Evolutionary conservation across 2,797 vertebrate species (phyloP).

Genomic region (Xiphorhynchus erythropygius): DNA sequence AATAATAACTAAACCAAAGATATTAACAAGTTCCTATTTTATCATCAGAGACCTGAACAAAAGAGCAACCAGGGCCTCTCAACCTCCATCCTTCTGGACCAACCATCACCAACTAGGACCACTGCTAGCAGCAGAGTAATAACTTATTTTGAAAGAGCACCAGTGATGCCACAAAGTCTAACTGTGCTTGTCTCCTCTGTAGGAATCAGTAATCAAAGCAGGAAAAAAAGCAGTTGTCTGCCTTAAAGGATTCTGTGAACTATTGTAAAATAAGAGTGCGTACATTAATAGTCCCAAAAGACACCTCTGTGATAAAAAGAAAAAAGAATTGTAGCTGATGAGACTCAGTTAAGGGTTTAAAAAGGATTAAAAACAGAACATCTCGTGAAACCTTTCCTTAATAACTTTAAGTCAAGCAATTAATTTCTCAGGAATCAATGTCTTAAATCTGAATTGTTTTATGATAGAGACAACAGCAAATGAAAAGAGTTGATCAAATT

Average conservation of each 20-base stretch:
- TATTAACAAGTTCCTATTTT: not conserved
- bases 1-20: not conserved
- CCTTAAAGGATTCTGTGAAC: not conserved
- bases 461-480: not conserved
- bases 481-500: not conserved
- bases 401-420: not conserved
- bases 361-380: not conserved
- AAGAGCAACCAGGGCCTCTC: not conserved
- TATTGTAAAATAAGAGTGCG: not conserved
- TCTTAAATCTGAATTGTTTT: not conserved
- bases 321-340: not conserved
- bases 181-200: not conserved
- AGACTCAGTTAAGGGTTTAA: not conserved
- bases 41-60: not conserved
- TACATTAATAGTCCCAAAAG: not conserved
- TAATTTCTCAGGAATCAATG: not conserved
- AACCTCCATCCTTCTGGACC: not conserved
- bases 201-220: not conserved
- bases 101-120: not conserved
- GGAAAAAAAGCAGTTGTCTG: not conserved
- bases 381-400: not conserved
- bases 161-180: not conserved
- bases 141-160: not conserved
- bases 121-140: not conserved
- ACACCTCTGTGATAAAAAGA: not conserved